phyloP scores from a whole-genome alignment of 2,113 vertebrate species.

The Nanorana parkeri region DNA sequence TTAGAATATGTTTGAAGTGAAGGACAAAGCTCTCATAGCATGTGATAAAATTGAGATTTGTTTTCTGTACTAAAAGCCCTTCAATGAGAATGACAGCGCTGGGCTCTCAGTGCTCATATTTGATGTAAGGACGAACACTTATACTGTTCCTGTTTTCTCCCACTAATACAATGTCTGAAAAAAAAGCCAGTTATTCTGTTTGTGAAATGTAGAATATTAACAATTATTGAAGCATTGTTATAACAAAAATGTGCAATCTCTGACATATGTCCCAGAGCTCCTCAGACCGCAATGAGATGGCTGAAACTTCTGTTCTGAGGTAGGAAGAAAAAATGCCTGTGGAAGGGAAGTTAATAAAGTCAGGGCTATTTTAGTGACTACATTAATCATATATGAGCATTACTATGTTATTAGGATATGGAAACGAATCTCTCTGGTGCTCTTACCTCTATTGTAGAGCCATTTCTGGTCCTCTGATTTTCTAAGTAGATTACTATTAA shows the following conservation, averaged over 20 bases:
- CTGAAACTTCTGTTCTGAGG: not conserved
- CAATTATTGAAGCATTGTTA: no score
- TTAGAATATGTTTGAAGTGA: no score
- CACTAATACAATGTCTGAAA: no score
- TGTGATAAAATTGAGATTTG: no score
- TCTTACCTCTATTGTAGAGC: conserved; percentile 39
- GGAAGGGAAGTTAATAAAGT: conserved; percentile 30
- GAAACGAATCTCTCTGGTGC: conserved; percentile 33
- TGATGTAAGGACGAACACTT: no score
- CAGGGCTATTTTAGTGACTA: conserved; percentile 34
- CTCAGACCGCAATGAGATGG: not conserved
- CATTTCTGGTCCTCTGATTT: conserved; percentile 30
- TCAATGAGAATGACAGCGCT: no score
- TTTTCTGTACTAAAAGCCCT: no score
- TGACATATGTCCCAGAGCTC: not conserved
- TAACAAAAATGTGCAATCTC: not conserved
- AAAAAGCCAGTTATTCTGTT: no score
- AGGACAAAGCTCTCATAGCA: no score
- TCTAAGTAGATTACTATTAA: conserved; percentile 46
- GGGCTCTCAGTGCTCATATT: no score
- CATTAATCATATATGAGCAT: conserved; percentile 42
- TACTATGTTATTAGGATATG: conserved; percentile 37
- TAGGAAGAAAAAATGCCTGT: conserved; percentile 22
- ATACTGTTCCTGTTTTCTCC: no score
- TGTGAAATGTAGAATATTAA: no score